Evolutionary conservation across 2,888 invertebrate species (phyloP).

Genomic region (Epirrhoe alternata): DNA sequence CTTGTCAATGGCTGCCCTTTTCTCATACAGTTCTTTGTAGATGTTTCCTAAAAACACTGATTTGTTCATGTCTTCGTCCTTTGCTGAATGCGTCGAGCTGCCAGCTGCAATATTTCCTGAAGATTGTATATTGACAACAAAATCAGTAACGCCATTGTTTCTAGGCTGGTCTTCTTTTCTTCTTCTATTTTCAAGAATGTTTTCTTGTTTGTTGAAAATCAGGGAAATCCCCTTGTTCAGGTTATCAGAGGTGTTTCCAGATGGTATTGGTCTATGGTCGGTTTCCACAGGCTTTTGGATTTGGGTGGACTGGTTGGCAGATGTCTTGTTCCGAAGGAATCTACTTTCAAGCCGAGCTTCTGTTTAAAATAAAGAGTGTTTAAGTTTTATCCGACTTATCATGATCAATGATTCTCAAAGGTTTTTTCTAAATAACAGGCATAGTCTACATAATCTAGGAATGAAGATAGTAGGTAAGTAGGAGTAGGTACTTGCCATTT

Average conservation of each 20-base stretch:
- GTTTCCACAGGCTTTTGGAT: constrained; percentile 43
- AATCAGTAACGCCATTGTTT: constrained; percentile 1
- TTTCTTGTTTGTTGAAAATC: constrained; percentile 54
- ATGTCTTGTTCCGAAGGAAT: constrained; percentile 50
- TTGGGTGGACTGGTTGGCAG: constrained; percentile 55
- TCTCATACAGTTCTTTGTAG: constrained; percentile 36
- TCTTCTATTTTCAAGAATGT: constrained; percentile 39
- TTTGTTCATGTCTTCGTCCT: constrained; percentile 27
- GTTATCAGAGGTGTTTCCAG: constrained; percentile 4
- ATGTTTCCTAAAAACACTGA: constrained; percentile 41
- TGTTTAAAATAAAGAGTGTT: constrained; percentile 39
- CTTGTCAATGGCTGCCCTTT: constrained; percentile 15
- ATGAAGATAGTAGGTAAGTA: not conserved
- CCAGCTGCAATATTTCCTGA: constrained; percentile 9
- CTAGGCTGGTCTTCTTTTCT: constrained; percentile 21
- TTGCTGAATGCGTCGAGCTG: constrained; percentile 1
- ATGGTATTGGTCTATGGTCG: constrained; percentile 3
- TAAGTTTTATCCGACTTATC: not conserved
- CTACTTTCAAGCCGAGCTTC: constrained; percentile 60
- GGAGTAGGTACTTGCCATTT: constrained; percentile 49
- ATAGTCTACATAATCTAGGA: too few relatives aligned
- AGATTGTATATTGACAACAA: constrained; percentile 13
- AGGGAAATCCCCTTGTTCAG: constrained; percentile 49
- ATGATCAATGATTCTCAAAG: too few relatives aligned
- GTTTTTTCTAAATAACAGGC: too few relatives aligned